A percentile compares a stretch with the other conserved stretches of the same genome.
These are phyloP conservation scores for Vanacampus margaritifer DNA, from an alignment of 2,113 vertebrate species.

Conservation along the genomic window DNA sequence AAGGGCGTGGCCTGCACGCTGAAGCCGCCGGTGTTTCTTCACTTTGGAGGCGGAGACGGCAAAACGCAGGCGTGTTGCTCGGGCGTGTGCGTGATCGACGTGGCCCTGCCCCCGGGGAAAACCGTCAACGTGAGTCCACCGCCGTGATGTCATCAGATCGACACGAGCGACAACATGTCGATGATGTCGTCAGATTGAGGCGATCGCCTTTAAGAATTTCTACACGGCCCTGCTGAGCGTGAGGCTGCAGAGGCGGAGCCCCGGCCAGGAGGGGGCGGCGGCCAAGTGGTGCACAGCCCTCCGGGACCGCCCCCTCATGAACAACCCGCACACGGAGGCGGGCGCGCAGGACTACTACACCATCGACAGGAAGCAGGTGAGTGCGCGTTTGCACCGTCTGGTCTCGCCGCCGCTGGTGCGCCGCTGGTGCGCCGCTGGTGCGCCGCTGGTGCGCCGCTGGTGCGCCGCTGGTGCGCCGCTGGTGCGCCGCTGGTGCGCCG, in stretches of 20 bases:
- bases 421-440: neutral
- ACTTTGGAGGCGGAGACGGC: neutral
- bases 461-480: too few relatives aligned
- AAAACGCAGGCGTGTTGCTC: neutral
- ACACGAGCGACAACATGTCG: neutral
- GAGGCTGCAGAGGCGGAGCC: slow-evolving; percentile 72
- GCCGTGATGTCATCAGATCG: neutral
- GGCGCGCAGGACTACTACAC: slow-evolving; percentile 88
- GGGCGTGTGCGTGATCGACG: slow-evolving; percentile 7
- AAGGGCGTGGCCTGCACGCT: neutral
- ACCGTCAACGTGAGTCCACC: neutral
- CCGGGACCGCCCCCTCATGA: slow-evolving; percentile 81
- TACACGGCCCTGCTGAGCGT: slow-evolving; percentile 88
- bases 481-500: too few relatives aligned
- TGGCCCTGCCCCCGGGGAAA: neutral
- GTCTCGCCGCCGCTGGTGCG: neutral
- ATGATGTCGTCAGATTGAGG: slow-evolving; percentile 71
- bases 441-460: neutral
- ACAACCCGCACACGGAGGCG: slow-evolving; percentile 84
- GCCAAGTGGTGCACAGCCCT: slow-evolving; percentile 82
- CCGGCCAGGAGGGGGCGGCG: slow-evolving; percentile 33
- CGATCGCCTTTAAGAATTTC: slow-evolving; percentile 88
- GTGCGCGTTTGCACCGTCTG: neutral
- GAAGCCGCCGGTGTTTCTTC: neutral
- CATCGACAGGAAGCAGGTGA: slow-evolving; percentile 80